phyloP scores from a whole-genome alignment of 2,888 invertebrate genomes.

The Dendrolimus pini region DNA sequence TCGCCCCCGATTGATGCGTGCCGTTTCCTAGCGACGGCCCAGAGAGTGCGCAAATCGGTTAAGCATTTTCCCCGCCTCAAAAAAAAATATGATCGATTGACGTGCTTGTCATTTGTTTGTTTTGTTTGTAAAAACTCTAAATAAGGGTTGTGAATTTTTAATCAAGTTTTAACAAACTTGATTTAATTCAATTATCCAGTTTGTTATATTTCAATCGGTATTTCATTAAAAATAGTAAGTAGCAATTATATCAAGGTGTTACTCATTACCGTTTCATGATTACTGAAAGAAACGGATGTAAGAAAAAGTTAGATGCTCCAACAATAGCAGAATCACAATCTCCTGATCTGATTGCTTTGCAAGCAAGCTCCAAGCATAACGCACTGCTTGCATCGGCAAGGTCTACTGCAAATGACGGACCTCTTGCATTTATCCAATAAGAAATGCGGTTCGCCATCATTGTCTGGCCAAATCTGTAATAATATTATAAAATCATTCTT shows the following conservation, averaged over 20 bases:
- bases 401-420: slow-evolving; percentile 34
- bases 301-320: slow-evolving; percentile 73
- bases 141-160: no score
- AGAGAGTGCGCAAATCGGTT: no score
- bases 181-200: no score
- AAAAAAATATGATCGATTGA: no score
- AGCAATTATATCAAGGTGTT: background rate
- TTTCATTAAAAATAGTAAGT: no score
- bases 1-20: no score
- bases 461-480: slow-evolving; percentile 29
- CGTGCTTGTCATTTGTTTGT: no score
- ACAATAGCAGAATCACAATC: slow-evolving; percentile 69
- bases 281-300: slow-evolving; percentile 53
- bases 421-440: slow-evolving; percentile 39
- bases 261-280: slow-evolving; percentile 27
- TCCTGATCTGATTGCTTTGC: slow-evolving; percentile 28
- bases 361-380: slow-evolving; percentile 35
- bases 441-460: slow-evolving; percentile 49
- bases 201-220: no score
- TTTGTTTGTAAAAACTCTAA: no score
- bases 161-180: no score
- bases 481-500: background rate
- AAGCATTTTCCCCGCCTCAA: no score
- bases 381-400: slow-evolving; percentile 30
- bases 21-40: no score